A percentile compares a stretch with the other conserved stretches of the same genome.
phyloP scores from a whole-genome alignment of 2,113 vertebrate species.

The Puntigrus tetrazona region DNA sequence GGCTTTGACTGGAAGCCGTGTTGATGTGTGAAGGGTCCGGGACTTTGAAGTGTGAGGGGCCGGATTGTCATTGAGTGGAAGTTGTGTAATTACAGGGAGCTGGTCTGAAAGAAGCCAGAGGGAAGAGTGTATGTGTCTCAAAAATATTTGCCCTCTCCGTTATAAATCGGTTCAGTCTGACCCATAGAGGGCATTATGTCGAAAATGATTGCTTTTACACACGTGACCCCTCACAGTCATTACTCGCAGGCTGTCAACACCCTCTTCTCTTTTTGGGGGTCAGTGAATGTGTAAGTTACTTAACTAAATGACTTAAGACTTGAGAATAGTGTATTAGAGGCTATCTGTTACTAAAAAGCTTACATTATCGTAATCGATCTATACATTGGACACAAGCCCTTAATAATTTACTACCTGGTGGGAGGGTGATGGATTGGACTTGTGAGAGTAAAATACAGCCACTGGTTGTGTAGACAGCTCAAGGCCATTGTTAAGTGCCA shows the following conservation, averaged over 20 bases:
- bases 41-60: conserved; percentile 65
- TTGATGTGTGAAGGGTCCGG: conserved; percentile 46
- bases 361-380: background rate
- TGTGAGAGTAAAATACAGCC: conserved; percentile 34
- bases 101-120: conserved; percentile 54
- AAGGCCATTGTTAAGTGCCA: conserved; percentile 49
- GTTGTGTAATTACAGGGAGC: conserved; percentile 73
- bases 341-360: background rate
- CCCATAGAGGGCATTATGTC: background rate
- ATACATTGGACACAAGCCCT: background rate
- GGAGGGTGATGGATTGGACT: conserved; percentile 1
- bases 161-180: background rate
- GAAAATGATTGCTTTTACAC: conserved; percentile 2
- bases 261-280: background rate
- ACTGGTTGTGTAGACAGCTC: conserved; percentile 36
- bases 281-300: background rate
- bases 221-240: background rate
- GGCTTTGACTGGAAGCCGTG: conserved; percentile 44
- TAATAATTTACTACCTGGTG: conserved; percentile 22
- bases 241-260: conserved; percentile 16
- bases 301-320: background rate
- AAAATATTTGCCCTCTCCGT: conserved; percentile 35
- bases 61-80: conserved; percentile 46
- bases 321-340: background rate
- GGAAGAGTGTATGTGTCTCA: conserved; percentile 40